phyloP scores from a whole-genome alignment of 1,140 invertebrate genomes.

The Apis florea region DNA sequence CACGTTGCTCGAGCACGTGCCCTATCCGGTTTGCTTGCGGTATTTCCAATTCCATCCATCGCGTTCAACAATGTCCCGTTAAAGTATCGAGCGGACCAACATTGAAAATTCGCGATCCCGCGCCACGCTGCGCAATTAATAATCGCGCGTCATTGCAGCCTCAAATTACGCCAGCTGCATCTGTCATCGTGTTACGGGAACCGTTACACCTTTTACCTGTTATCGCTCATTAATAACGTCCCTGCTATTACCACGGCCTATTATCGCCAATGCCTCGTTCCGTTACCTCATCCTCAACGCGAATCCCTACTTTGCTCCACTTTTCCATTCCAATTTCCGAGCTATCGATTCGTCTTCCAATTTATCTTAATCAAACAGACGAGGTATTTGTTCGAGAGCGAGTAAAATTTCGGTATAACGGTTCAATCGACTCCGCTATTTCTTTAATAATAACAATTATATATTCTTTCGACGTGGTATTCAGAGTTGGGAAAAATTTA shows the following conservation, averaged over 20 bases:
- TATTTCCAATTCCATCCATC: not conserved
- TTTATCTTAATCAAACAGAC: too few species aligned
- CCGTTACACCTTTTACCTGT: slow-evolving; percentile 16
- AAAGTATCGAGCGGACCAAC: not conserved
- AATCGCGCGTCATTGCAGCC: not conserved
- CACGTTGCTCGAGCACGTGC: not conserved
- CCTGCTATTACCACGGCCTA: slow-evolving; percentile 3
- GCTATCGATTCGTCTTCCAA: too few species aligned
- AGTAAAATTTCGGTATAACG: too few species aligned
- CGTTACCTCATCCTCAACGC: slow-evolving; percentile 5
- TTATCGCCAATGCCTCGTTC: slow-evolving; percentile 10
- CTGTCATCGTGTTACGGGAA: not conserved
- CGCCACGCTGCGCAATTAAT: slow-evolving; percentile 4
- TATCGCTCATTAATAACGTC: slow-evolving; percentile 18
- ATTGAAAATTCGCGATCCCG: not conserved
- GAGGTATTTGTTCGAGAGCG: too few species aligned
- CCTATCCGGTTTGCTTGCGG: not conserved
- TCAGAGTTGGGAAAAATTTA: too few species aligned
- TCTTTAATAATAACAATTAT: too few species aligned
- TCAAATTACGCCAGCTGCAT: slow-evolving; percentile 10
- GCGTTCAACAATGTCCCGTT: not conserved
- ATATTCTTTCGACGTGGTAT: too few species aligned
- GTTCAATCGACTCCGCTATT: too few species aligned
- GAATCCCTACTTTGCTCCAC: not conserved
- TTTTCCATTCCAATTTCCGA: not conserved